Evolutionary conservation across 2,888 invertebrate species (phyloP), one percentile per base, ranked within the genome.

Genomic region (Agonopterix subpropinquella): DNA sequence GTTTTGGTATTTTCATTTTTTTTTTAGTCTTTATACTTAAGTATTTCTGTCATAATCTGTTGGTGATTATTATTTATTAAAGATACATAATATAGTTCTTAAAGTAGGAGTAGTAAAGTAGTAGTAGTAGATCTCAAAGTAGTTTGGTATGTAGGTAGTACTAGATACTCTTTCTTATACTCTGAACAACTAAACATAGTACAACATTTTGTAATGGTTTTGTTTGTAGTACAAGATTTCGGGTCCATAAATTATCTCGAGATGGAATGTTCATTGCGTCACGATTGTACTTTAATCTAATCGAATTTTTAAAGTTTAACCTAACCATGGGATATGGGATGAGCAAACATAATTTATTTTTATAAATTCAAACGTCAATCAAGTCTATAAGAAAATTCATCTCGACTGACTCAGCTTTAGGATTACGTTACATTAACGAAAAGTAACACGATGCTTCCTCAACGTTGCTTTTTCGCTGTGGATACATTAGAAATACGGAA

Each of bases 301-400:
- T 79, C 73, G 71, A 66, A 70, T 72, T 73, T 28, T 72, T 63
- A 66, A 61, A 64, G 68, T 68, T 61, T 73, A 77, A 75, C 68
- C 70, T 62, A 61, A 53, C 58, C 54, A 65, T 66, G 69, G 68
- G 68, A 70, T 68, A 65, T 66, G 69, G 68, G 68, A 70, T 68
- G 62, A 58, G 51, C 53, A 53, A 59, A 64, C 50, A 56, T 65
- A 70, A 75, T 77, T 76, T 74, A 66, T 75, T 67, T 68, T 56
- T 61, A 57, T 57, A 67, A 73, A 73, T 70, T 59, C 60, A 56
- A 62, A 69, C 64, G 77, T 79, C 77, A 78, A 75, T 80, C 75
- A 72, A 59, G 48, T 50, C 59, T 42, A 52, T 43, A 45, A 65
- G 64, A 56, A 72, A 72, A 71, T 70, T 64, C 61, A 57, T 58